Base-by-base conservation (phyloP, 2,797 vertebrate genomes). In the Siniperca undulata region DNA sequence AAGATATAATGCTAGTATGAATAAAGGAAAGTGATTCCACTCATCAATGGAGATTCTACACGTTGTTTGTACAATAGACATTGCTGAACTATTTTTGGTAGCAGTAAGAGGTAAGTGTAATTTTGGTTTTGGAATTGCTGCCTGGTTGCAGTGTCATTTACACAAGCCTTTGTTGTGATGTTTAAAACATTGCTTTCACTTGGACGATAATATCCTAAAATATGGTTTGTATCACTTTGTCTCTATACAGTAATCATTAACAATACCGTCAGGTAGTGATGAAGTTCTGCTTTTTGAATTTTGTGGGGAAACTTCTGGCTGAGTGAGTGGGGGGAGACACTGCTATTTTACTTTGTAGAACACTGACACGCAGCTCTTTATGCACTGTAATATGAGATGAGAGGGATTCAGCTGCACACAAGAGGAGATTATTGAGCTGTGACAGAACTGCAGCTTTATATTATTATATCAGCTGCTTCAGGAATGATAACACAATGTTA, bases 311-410 rank as follows among this genome's bases (percentile, higher is more conserved):
- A 34, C 52, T 10, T 36, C 11, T 60, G n/a, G 12, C 4, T 64
- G 42, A 36, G 11, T 69, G 58, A 60, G 14, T 36, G 12, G 7
- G 73, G 12, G 20, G 34, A 61, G 16, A 58, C 42, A 4, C 3
- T 62, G 38, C 53, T 62, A 27, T 68, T 85, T 68, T 3, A 12
- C 69, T 64, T 69, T 13, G 14, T 34, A 40, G 56, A 16, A 34
- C 68, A 56, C 53, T n/a, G 55, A 62, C 71, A 78, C 81, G 46
- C 30, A 30, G 61, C 69, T 74, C 61, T 79, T 77, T 82, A 46
- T 82, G 52, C 50, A 50, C 46, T 84, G 75, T 85, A 82, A 89
- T 77, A 71, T 72, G 76, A 92, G 82, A 85, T 66, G 72, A 77
- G 50, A 81, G n/a, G 14, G 56, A 78, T 70, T 69, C 46, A 53